Base-by-base conservation (phyloP, 2,113 vertebrate species). In the Esox niger region DNA sequence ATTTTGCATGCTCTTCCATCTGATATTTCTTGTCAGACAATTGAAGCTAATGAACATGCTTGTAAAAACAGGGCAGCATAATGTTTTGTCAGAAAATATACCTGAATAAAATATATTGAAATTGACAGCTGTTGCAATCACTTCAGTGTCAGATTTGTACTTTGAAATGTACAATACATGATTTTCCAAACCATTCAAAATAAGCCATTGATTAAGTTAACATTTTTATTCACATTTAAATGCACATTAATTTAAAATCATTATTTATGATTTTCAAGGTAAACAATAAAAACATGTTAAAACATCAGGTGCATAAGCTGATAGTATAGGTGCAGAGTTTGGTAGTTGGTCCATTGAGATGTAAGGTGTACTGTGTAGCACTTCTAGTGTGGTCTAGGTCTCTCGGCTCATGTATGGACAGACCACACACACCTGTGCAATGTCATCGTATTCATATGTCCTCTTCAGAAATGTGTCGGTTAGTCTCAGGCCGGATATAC, bases 381-480 rank as follows among this genome's bases (percentile, higher is more conserved):
- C 38, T 66, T 68, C 68, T 56, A 0, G 7, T 17, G 13, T 17
- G 20, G 4, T 17, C 67, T 83, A 96, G 80, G 80, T 88, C 86
- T 94, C 92, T 13, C 90, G 87, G 79, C 90, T 88, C 54, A 88
- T 79, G 72, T 90, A 93, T 2, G 96, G 95, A 68, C 94, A 95
- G 75, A 99, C 92, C 69, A 99, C 97, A 74, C 95, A 98, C 80
- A 99, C 97, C 83, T 99, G 97, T 30, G 95, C 97, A 1, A 99
- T 95, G 85, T 99, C 97, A 52, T 99, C 97, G 0, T 99, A 98
- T 56, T 99, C 97, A 0, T 99, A 99, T 0, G 97, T 99, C 88
- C 97, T 94, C 91, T 98, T 98, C 89, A 99, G 87, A 88, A 98
- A 99, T 0, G 95, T 98, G 70, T 99, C 97, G 1, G 95, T 99